Conservation (phyloP, 2,113 vertebrate genomes). For the Corythoichthys intestinalis region DNA sequence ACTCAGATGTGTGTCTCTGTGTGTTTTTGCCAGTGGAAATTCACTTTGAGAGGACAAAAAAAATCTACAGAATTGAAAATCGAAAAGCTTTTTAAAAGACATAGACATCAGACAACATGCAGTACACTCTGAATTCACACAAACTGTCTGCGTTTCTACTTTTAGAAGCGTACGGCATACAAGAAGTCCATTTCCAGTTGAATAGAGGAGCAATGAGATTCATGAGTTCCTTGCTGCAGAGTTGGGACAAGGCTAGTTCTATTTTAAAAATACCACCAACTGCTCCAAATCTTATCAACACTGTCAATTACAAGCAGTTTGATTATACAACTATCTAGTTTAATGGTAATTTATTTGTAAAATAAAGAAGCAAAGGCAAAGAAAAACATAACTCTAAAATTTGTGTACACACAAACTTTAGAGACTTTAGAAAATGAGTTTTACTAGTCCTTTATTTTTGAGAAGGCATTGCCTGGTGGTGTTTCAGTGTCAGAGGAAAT, state of each 20-base stretch:
- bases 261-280: conserved; percentile 26
- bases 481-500: no score
- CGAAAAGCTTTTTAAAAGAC: no score
- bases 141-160: conserved; percentile 34
- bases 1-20: conserved; percentile 2
- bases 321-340: neutral
- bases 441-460: no score
- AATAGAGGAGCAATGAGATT: conserved; percentile 64
- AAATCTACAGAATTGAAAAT: neutral
- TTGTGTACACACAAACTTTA: no score
- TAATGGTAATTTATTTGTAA: no score
- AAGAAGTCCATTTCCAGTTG: conserved; percentile 55
- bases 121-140: conserved; percentile 40
- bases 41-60: neutral
- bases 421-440: no score
- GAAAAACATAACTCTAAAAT: no score
- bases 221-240: conserved; percentile 61
- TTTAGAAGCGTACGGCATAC: conserved; percentile 18
- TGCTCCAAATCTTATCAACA: conserved; percentile 9
- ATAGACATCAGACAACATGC: conserved; percentile 6
- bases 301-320: conserved; percentile 36
- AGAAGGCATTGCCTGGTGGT: no score
- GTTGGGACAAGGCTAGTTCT: conserved; percentile 48
- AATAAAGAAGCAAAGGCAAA: no score
- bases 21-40: conserved; percentile 12